Base-by-base conservation (phyloP, 2,113 vertebrate genomes). In the Chloropsis cyanopogon region DNA sequence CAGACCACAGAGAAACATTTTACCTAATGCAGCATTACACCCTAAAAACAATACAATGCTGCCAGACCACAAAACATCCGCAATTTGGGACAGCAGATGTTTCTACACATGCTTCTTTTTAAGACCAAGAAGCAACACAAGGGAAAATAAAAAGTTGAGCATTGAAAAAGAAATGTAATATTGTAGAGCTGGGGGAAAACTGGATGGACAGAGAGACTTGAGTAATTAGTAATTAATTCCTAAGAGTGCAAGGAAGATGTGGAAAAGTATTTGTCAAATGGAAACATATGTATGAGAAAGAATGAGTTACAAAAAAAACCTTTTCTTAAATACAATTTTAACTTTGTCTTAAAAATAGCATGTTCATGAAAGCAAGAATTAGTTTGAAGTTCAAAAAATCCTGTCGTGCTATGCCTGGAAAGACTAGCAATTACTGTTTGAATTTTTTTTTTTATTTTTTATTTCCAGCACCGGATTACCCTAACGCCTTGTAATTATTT, bases 51-150 rank as follows among this genome's bases (percentile, higher is more conserved):
- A 86, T 95, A 90, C 61, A 72, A 23, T 83, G 91, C 91, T 97
- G 96, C 96, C 97, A 98, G 95, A 97, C 95, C 97, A 87, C 97
- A 97, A 95, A 86, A 92, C 93, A 96, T 97, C 97, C 71, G 87
- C 96, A 95, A 63, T 95, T 96, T 92, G 92, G 97, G 96, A 91
- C 95, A 95, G 95, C 97, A 97, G 96, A 98, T 97, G 97, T 97
- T 97, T 96, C 94, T 91, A 90, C 97, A 98, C 96, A 95, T 97
- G 97, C 97, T 98, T 98, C 97, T 97, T 94, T 95, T 98, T 98
- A 98, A 97, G 93, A 92, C 86, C 57, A 96, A 96, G 94, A 91
- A 96, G 85, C 82, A 95, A 78, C 94, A 91, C 76, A 94, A 92
- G 92, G 97, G 93, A 97, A 97, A 97, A 97, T 93, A 71, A 94